These are phyloP conservation scores for Marcusenius ussheri DNA, from an alignment of 2,113 vertebrate species.

Conservation along the genomic window DNA sequence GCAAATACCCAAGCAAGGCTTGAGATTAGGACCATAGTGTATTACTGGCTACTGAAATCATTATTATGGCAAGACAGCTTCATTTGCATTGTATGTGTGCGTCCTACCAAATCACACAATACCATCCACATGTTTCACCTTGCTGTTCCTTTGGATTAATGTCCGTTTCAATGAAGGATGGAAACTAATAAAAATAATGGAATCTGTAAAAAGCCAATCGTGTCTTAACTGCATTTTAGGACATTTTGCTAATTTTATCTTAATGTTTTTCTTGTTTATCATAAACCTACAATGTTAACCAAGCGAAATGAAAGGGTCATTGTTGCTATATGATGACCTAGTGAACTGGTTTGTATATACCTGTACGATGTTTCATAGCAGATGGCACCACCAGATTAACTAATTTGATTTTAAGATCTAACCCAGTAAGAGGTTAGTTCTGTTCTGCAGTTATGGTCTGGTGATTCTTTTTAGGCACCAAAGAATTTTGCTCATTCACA, in stretches of 20 bases:
- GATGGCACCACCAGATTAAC: neutral
- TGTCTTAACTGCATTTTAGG: neutral
- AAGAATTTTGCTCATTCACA: neutral
- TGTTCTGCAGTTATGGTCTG: neutral
- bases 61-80: slow-evolving; percentile 19
- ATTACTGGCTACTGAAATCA: neutral
- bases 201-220: neutral
- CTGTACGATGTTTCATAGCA: neutral
- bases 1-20: slow-evolving; percentile 10
- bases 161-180: neutral
- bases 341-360: neutral
- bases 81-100: neutral
- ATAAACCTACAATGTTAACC: neutral
- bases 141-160: neutral
- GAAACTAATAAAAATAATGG: neutral
- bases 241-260: neutral
- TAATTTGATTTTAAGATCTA: neutral
- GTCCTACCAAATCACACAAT: neutral
- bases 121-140: neutral
- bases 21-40: slow-evolving; percentile 14
- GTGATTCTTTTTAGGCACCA: neutral
- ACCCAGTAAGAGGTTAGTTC: neutral
- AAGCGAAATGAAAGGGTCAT: neutral
- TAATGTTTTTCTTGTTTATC: neutral
- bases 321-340: neutral